phyloP scores from a whole-genome alignment of 2,113 vertebrate genomes.

The Fulmarus glacialis region DNA sequence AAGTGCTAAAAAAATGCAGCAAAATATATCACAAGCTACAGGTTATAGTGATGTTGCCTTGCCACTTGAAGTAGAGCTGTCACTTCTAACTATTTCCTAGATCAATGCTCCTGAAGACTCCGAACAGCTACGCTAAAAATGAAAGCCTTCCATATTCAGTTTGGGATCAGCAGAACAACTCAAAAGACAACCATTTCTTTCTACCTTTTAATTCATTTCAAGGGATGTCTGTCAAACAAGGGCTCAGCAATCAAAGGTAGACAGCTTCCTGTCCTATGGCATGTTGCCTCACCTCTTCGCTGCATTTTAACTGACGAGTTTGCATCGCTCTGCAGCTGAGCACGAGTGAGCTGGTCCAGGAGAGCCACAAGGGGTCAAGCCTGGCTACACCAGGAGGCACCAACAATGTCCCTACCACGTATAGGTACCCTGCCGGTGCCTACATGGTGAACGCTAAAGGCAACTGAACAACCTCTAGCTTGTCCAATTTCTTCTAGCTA shows the following conservation, averaged over 20 bases:
- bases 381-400: not conserved
- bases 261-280: not conserved
- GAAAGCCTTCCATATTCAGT: not conserved
- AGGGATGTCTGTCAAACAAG: not conserved
- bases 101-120: not conserved
- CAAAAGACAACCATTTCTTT: not conserved
- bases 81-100: not conserved
- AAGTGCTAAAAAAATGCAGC: not conserved
- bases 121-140: not conserved
- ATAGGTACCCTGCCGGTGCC: not conserved
- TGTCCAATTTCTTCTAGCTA: not conserved
- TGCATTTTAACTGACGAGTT: not conserved
- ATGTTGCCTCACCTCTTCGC: not conserved
- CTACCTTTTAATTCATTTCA: not conserved
- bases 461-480: not conserved
- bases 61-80: not conserved
- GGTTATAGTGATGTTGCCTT: not conserved
- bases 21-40: not conserved
- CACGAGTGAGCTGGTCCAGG: not conserved
- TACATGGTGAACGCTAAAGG: not conserved
- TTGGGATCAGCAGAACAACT: not conserved
- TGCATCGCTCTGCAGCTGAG: not conserved
- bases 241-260: not conserved
- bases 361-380: not conserved
- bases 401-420: not conserved